Percentiles rank a stretch among this genome's conserved stretches.
Conservation (phyloP, 2,797 vertebrate species). For the Sciaenops ocellatus region DNA sequence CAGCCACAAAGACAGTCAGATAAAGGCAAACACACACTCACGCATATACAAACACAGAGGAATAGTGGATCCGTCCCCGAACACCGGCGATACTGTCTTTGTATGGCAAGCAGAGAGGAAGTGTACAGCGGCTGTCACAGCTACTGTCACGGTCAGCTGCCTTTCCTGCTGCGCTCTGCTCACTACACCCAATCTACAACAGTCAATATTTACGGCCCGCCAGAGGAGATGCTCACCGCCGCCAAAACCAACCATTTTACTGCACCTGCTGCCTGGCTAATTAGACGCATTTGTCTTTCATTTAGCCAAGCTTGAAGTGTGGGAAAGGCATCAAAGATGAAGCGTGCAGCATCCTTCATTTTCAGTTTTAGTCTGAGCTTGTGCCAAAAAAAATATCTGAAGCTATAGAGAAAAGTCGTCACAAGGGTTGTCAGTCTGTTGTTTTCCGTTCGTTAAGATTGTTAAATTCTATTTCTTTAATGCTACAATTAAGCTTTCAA, state of each 20-base stretch:
- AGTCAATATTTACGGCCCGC: constrained; percentile 82
- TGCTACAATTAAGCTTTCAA: constrained; percentile 17
- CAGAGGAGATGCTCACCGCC: constrained; percentile 70
- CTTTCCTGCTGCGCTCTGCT: constrained; percentile 51
- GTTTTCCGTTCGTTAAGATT: neutral
- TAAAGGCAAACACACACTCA: constrained; percentile 36
- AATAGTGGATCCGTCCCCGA: constrained; percentile 31
- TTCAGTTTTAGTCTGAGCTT: constrained; percentile 33
- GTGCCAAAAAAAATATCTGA: constrained; percentile 45
- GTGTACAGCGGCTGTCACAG: constrained; percentile 60
- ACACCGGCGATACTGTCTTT: constrained; percentile 36
- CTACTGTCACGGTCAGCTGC: constrained; percentile 66
- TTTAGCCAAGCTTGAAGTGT: constrained; percentile 78
- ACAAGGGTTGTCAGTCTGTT: constrained; percentile 12
- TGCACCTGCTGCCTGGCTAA: constrained; percentile 81
- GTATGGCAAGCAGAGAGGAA: constrained; percentile 48
- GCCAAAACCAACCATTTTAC: constrained; percentile 79
- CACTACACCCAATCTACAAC: constrained; percentile 67
- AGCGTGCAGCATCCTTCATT: constrained; percentile 47
- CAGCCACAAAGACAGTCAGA: constrained; percentile 21
- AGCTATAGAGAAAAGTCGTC: constrained; percentile 20
- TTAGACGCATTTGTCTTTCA: constrained; percentile 84
- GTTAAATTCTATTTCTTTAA: neutral
- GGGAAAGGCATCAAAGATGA: constrained; percentile 69
- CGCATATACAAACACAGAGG: constrained; percentile 16